These are phyloP conservation scores for Hozukius guyotensis DNA, from an alignment of 2,797 vertebrate species.

Conservation along the genomic window DNA sequence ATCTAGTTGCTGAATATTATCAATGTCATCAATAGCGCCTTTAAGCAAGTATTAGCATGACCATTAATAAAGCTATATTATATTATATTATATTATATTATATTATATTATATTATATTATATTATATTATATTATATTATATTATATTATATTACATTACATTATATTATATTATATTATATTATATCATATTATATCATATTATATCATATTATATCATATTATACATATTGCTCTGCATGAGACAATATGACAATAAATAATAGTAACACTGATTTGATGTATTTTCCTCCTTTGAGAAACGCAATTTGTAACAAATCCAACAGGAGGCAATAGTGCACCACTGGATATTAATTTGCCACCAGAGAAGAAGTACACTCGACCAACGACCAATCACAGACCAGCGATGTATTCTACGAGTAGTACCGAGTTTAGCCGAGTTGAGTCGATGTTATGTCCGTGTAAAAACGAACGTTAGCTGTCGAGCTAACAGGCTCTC, in stretches of 20 bases:
- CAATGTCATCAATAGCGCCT: no score
- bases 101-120: no score
- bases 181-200: neutral
- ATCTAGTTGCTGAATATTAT: no score
- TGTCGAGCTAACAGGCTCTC: neutral
- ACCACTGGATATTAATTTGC: fast-evolving
- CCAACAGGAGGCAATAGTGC: conserved; percentile 2
- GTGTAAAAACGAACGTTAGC: conserved; percentile 1
- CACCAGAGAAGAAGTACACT: conserved; percentile 45
- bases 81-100: no score
- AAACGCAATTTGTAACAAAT: neutral
- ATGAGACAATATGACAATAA: neutral
- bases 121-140: no score
- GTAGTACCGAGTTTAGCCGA: conserved; percentile 14
- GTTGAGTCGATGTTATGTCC: neutral
- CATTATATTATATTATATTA: no score
- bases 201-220: neutral
- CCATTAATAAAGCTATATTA: neutral
- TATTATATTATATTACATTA: neutral
- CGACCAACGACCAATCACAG: conserved; percentile 14
- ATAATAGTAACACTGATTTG: neutral
- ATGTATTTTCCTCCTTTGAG: neutral
- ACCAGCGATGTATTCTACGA: neutral
- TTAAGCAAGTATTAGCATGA: neutral
- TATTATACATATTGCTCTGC: neutral